Evolutionary conservation across 2,888 invertebrate species (phyloP).

Genomic region (Platycheirus rosarum): DNA sequence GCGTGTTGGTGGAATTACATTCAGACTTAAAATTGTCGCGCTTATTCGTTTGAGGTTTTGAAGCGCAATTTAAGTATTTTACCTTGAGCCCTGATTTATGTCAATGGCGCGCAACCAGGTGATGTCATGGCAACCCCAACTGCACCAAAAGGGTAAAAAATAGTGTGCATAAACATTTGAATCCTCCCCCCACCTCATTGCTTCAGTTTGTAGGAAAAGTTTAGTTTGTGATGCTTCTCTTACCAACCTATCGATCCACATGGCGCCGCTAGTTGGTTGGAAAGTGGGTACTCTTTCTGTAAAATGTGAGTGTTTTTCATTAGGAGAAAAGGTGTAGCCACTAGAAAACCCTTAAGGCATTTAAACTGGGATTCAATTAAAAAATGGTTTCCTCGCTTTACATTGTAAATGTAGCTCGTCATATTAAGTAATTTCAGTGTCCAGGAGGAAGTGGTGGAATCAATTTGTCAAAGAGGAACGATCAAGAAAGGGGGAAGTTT

Average conservation of each 20-base stretch:
- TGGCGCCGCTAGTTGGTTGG: not conserved
- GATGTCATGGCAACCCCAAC: slow-evolving; percentile 63
- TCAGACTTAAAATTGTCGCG: slow-evolving; percentile 67
- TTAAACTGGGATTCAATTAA: slow-evolving; percentile 16
- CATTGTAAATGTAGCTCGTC: not conserved
- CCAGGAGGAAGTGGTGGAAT: slow-evolving; percentile 1
- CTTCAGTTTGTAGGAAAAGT: slow-evolving; percentile 14
- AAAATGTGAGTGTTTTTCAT: slow-evolving; percentile 17
- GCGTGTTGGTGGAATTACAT: slow-evolving; percentile 56
- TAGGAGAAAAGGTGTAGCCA: slow-evolving; percentile 36
- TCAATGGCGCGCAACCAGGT: slow-evolving; percentile 54
- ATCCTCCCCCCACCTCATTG: not conserved
- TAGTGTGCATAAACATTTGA: not conserved
- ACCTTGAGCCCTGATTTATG: slow-evolving; percentile 70
- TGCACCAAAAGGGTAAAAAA: slow-evolving; percentile 19
- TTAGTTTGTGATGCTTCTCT: slow-evolving; percentile 1
- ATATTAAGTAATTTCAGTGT: slow-evolving; percentile 2
- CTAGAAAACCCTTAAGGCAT: slow-evolving; percentile 10
- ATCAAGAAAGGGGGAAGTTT: slow-evolving; percentile 27
- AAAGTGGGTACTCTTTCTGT: slow-evolving; percentile 9
- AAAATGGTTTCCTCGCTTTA: not conserved
- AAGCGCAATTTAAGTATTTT: slow-evolving; percentile 56
- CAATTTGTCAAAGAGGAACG: not conserved
- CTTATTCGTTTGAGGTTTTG: slow-evolving; percentile 58
- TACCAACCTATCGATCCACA: slow-evolving; percentile 25